Conservation (phyloP, 2,888 invertebrate species). For the Hedya salicella region DNA sequence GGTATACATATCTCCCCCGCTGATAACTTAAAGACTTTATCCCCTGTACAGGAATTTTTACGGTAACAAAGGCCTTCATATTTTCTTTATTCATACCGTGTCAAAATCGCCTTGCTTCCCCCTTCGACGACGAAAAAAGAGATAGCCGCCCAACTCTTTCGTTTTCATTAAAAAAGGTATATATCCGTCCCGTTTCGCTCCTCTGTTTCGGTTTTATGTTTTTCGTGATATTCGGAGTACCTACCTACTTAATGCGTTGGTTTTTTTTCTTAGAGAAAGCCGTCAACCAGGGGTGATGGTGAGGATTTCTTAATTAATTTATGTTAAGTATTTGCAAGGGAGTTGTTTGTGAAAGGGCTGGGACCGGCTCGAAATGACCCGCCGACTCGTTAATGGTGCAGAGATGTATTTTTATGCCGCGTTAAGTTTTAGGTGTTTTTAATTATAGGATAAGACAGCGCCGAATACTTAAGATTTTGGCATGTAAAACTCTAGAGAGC, state of each 20-base stretch:
- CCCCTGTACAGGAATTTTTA: slow-evolving; percentile 84
- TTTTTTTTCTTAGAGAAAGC: slow-evolving; percentile 62
- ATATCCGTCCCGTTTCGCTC: slow-evolving; percentile 65
- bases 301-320: slow-evolving; percentile 82
- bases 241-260: slow-evolving; percentile 64
- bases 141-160: slow-evolving; percentile 77
- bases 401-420: slow-evolving; percentile 66
- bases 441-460: slow-evolving; percentile 46
- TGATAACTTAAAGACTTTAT: slow-evolving; percentile 85
- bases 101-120: slow-evolving; percentile 78
- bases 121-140: slow-evolving; percentile 71
- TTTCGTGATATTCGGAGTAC: slow-evolving; percentile 72
- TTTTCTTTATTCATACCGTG: slow-evolving; percentile 84
- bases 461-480: slow-evolving; percentile 2
- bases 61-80: slow-evolving; percentile 83
- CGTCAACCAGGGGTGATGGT: slow-evolving; percentile 76
- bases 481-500: neutral
- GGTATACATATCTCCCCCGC: slow-evolving; percentile 56
- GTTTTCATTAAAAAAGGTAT: slow-evolving; percentile 64
- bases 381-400: slow-evolving; percentile 64
- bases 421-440: slow-evolving; percentile 67
- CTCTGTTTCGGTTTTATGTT: slow-evolving; percentile 77
- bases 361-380: slow-evolving; percentile 63
- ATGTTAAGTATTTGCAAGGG: slow-evolving; percentile 73
- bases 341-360: slow-evolving; percentile 64